Conservation (phyloP, 92 coral and sea anemone species). For the Porites rus region DNA sequence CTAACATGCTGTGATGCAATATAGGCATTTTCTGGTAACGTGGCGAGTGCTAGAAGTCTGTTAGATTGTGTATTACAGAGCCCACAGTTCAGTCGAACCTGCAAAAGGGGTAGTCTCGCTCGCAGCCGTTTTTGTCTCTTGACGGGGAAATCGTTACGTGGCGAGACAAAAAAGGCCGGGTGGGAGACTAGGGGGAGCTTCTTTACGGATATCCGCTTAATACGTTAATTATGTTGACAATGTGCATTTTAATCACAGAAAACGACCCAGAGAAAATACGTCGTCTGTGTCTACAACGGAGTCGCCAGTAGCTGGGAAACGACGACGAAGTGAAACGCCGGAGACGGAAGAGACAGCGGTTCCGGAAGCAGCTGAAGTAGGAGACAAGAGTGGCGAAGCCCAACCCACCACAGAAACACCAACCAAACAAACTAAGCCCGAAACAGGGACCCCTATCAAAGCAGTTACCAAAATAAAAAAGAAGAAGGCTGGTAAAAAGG, state of each 20-base stretch:
- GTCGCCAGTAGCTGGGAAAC: conserved; percentile 76
- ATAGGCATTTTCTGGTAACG: no score
- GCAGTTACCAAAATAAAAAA: conserved; percentile 76
- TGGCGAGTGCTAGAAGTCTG: no score
- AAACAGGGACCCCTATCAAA: conserved; percentile 47
- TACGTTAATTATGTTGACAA: neutral
- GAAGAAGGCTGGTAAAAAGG: conserved; percentile 79
- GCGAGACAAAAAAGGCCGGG: no score
- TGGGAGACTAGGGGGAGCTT: no score
- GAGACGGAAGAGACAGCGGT: conserved; percentile 39
- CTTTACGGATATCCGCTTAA: neutral
- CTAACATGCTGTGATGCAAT: no score
- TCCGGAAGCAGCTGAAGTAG: conserved; percentile 41
- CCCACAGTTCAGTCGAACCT: no score
- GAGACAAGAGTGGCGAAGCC: conserved; percentile 56
- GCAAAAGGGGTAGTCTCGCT: no score
- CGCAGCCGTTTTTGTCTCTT: no score
- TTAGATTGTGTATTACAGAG: no score
- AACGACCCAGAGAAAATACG: conserved; percentile 78
- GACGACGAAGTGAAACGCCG: conserved; percentile 76
- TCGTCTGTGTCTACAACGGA: conserved; percentile 73
- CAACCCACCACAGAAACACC: conserved; percentile 43
- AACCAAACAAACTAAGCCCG: conserved; percentile 42
- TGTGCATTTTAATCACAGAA: conserved; percentile 44
- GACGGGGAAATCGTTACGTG: no score